phyloP scores from a whole-genome alignment of 2,797 vertebrate species.

The Microcaecilia unicolor region DNA sequence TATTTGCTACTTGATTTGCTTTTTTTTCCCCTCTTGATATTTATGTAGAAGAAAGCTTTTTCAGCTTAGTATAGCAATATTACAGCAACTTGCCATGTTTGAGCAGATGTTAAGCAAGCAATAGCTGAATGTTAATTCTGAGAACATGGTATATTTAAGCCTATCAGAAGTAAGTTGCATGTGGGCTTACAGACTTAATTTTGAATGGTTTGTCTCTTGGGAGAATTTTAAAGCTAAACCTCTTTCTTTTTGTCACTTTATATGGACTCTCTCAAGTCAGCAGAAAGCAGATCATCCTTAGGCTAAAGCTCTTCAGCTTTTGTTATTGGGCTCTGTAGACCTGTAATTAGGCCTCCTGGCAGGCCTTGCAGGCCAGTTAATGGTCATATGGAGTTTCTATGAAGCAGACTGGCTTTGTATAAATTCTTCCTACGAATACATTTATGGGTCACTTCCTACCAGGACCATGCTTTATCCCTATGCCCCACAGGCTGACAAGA shows the following conservation, averaged over 20 bases:
- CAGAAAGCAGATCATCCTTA: slow-evolving; percentile 97
- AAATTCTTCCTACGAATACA: slow-evolving; percentile 77
- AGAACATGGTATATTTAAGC: slow-evolving; percentile 81
- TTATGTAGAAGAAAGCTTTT: slow-evolving; percentile 27
- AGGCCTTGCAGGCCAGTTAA: slow-evolving; percentile 73
- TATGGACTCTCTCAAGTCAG: slow-evolving; percentile 98
- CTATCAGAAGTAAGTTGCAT: slow-evolving; percentile 64
- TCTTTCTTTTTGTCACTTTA: slow-evolving; percentile 73
- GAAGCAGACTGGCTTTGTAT: slow-evolving; percentile 81
- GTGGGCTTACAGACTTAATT: slow-evolving; percentile 54
- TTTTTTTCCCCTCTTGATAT: slow-evolving; percentile 3
- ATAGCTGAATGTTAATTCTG: slow-evolving; percentile 94
- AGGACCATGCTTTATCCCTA: slow-evolving; percentile 71
- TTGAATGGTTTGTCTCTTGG: slow-evolving; percentile 79
- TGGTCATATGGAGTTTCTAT: slow-evolving; percentile 79
- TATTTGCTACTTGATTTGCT: slow-evolving; percentile 14
- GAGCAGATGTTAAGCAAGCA: slow-evolving; percentile 92
- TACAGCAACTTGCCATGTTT: slow-evolving; percentile 35
- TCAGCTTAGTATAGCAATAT: slow-evolving; percentile 30
- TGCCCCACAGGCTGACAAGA: slow-evolving; percentile 63
- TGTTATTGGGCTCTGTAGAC: slow-evolving; percentile 92
- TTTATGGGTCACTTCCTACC: slow-evolving; percentile 98
- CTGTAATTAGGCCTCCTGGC: slow-evolving; percentile 94
- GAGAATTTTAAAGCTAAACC: slow-evolving; percentile 86
- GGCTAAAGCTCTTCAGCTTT: slow-evolving; percentile 94